phyloP scores from a whole-genome alignment of 2,797 vertebrate genomes.

The Chaunax sp. region DNA sequence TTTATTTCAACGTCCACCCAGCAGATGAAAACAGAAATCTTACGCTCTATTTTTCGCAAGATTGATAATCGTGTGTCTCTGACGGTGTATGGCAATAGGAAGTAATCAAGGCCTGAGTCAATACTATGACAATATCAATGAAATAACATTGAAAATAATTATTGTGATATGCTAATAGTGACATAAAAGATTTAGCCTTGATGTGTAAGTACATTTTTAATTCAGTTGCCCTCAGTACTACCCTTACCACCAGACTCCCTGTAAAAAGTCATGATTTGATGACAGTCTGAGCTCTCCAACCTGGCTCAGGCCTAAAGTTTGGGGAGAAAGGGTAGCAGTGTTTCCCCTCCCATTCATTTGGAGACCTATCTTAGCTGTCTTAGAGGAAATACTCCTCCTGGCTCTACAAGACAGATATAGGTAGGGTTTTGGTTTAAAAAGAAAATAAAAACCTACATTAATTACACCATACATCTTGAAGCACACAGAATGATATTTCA shows the following conservation, averaged over 20 bases:
- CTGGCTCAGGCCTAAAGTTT: background rate
- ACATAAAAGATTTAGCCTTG: conserved; percentile 2
- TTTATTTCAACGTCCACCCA: conserved; percentile 58
- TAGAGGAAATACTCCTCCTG: too few species aligned
- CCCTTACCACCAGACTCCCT: too few species aligned
- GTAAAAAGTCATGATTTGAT: too few species aligned
- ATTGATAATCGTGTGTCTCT: conserved; percentile 65
- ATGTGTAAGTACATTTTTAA: background rate
- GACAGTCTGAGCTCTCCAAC: too few species aligned
- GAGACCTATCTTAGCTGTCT: too few species aligned
- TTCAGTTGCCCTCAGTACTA: background rate
- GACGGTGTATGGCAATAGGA: conserved; percentile 12
- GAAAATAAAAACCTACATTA: too few species aligned
- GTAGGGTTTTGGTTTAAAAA: too few species aligned
- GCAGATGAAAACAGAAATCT: conserved; percentile 57
- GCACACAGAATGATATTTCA: too few species aligned
- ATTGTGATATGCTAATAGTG: background rate
- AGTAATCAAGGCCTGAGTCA: conserved; percentile 47
- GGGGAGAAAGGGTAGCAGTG: too few species aligned
- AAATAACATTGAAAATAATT: conserved; percentile 31
- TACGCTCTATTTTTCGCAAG: conserved; percentile 65
- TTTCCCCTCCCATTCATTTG: too few species aligned
- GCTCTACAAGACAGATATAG: too few species aligned
- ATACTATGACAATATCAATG: conserved; percentile 12
- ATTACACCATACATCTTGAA: too few species aligned